Base-by-base conservation (phyloP, 1,140 invertebrate genomes). In the Chlorops oryzae region DNA sequence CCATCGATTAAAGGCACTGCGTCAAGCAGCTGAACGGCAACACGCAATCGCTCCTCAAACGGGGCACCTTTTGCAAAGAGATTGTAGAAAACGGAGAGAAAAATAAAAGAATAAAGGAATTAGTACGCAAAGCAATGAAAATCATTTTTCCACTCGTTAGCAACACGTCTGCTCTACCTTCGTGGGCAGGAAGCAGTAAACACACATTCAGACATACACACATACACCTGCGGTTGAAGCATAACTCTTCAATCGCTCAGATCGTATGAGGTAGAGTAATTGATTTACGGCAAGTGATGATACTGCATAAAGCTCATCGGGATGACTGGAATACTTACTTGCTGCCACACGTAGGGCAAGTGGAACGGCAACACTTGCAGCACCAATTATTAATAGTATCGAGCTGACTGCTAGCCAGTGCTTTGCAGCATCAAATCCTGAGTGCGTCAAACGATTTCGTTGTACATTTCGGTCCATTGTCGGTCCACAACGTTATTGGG, bases 1-100 rank as follows among this genome's bases (percentile, higher is more conserved):
- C 90, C 90, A 74, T 83, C 76, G 62, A 84, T 77, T 50, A 83
- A 78, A 51, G 81, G 81, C 47, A 81, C 78, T 73, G 81, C 79
- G 61, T 83, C 80, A 35, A 82, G 67, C 10, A 81, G 73, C 40
- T 79, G 73, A 17, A 78, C 76, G 2, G 81, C 81, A 25, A 82
- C 77, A 46, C 81, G 78, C 18, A 83, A 69, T 18, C 81, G 70
- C 60, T 84, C 81, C 58, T 82, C 80, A 50, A 82, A 76, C 2
- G 81, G 80, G 3, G 81, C 81, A 43, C 80, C 69, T 72, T 27
- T 32, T 22, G 20, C 5, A 43, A 17, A 25, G 3, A 32, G n/a
- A 44, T 17, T 22, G 28, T 17, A 13, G 21, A 41, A 20, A 27
- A 40, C 13, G 25, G 37, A 34, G 27, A 24, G 21, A 39, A 32